A percentile compares a stretch with the other conserved stretches of the same genome.
These are phyloP conservation scores for Hoplodrina blanda DNA, from an alignment of 2,888 invertebrate species.

Conservation along the genomic window DNA sequence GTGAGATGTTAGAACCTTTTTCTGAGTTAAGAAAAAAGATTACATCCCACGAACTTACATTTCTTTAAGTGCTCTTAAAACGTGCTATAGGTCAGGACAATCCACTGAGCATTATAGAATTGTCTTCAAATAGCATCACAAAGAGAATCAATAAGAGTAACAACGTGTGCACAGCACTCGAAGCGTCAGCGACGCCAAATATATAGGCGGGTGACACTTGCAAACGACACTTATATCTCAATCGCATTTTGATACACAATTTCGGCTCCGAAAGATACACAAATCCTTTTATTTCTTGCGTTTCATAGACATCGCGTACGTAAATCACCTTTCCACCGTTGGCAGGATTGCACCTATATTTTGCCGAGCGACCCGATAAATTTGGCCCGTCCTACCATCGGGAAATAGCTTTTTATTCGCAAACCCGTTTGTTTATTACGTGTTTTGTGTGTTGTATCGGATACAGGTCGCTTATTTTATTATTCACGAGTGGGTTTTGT, in stretches of 20 bases:
- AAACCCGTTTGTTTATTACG: conserved; percentile 79
- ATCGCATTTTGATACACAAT: conserved; percentile 62
- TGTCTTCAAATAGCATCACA: conserved; percentile 41
- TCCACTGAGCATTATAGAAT: conserved; percentile 34
- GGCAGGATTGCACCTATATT: conserved; percentile 82
- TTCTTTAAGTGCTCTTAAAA: conserved; percentile 26
- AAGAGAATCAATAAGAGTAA: conserved; percentile 59
- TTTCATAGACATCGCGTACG: conserved; percentile 75
- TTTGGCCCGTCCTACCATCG: conserved; percentile 76
- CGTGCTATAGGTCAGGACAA: conserved; percentile 24
- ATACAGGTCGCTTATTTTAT: conserved; percentile 71
- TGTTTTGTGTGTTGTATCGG: conserved; percentile 69
- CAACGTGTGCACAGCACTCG: conserved; percentile 63
- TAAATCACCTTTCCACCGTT: conserved; percentile 79
- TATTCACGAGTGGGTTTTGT: conserved; percentile 70
- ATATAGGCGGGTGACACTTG: conserved; percentile 59
- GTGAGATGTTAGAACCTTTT: conserved; percentile 40
- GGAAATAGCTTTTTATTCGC: conserved; percentile 84
- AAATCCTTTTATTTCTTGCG: conserved; percentile 80
- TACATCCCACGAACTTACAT: conserved; percentile 27
- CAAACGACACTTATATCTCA: conserved; percentile 66
- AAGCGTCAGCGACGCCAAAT: conserved; percentile 49
- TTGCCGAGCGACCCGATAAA: conserved; percentile 82
- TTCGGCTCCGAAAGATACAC: conserved; percentile 63
- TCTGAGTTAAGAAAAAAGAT: conserved; percentile 38